These are phyloP conservation scores for Gobionotothen gibberifrons DNA, from an alignment of 2,797 vertebrate genomes.

Conservation along the genomic window DNA sequence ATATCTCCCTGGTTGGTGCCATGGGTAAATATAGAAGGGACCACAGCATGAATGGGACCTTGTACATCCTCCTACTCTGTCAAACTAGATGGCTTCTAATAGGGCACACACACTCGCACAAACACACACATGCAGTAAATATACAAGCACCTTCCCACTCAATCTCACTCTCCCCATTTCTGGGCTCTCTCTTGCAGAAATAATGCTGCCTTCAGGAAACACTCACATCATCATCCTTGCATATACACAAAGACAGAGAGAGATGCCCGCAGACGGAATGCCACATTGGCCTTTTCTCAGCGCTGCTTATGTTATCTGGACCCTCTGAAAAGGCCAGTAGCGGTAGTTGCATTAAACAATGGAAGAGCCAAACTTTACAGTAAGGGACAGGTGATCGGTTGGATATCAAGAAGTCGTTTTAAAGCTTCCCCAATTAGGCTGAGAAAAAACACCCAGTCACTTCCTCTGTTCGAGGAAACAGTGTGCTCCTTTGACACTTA, in stretches of 20 bases:
- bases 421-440: constrained; percentile 24
- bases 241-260: constrained; percentile 43
- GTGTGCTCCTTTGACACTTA: constrained; percentile 17
- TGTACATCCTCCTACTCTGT: constrained; percentile 68
- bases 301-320: constrained; percentile 21
- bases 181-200: constrained; percentile 52
- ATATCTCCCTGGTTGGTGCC: constrained; percentile 64
- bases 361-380: constrained; percentile 9
- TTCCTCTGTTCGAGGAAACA: constrained; percentile 13
- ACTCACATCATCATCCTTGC: constrained; percentile 49
- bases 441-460: constrained; percentile 26
- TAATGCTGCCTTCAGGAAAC: constrained; percentile 64
- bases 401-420: constrained; percentile 12
- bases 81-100: constrained; percentile 65
- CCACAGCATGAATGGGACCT: constrained; percentile 75
- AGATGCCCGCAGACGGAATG: constrained; percentile 21
- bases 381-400: constrained; percentile 3
- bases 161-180: constrained; percentile 34
- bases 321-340: constrained; percentile 28
- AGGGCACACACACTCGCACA: constrained; percentile 43
- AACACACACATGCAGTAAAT: constrained; percentile 54
- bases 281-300: constrained; percentile 38
- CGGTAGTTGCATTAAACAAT: constrained; percentile 25
- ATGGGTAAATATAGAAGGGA: constrained; percentile 68
- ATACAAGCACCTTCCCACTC: constrained; percentile 62